Evolutionary conservation across 2,113 vertebrate species (phyloP).

Genomic region (Taurulus bubalis): DNA sequence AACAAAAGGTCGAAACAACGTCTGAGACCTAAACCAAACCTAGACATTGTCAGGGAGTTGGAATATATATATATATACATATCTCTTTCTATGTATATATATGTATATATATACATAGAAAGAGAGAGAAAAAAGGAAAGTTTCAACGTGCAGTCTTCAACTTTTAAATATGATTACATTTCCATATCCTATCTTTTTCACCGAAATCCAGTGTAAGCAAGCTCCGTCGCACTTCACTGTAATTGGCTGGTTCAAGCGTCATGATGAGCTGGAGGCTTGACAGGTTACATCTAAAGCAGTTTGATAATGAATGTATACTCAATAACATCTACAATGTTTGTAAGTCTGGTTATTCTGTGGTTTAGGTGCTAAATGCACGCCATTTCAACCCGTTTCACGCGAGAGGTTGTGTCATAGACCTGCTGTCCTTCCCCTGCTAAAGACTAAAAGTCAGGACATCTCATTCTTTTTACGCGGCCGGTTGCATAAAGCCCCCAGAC

Average conservation of each 20-base stretch:
- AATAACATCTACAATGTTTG: background rate
- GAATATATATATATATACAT: background rate
- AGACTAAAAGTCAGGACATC: background rate
- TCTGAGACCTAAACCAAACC: background rate
- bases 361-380: background rate
- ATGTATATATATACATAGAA: no score
- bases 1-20: background rate
- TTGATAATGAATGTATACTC: background rate
- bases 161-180: background rate
- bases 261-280: background rate
- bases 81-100: no score
- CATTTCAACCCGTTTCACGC: background rate
- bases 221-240: no score
- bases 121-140: no score
- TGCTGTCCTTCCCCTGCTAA: no score
- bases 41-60: background rate
- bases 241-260: background rate
- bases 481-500: background rate
- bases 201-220: no score
- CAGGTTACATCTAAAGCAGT: background rate
- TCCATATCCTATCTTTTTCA: background rate
- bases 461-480: background rate
- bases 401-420: background rate
- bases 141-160: no score
- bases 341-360: background rate